phyloP scores from a whole-genome alignment of 1,140 invertebrate species.

The Sarcophaga peregrina region DNA sequence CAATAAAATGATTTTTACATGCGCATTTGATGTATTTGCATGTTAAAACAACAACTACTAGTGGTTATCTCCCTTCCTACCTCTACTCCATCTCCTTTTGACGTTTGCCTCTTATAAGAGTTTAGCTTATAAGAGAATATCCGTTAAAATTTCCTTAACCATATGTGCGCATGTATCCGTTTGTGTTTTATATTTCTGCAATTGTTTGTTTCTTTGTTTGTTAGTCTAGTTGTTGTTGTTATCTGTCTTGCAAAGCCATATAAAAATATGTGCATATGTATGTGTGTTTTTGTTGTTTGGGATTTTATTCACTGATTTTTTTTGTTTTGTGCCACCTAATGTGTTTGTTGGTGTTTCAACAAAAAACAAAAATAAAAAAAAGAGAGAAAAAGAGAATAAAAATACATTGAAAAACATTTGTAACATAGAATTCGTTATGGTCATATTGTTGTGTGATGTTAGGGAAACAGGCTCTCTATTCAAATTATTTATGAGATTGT shows the following conservation, averaged over 20 bases:
- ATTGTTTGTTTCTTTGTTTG: background rate
- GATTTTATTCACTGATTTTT: background rate
- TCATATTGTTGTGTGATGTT: background rate
- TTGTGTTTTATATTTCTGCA: background rate
- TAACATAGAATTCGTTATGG: background rate
- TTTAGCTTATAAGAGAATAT: background rate
- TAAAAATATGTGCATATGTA: background rate
- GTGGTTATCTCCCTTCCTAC: background rate
- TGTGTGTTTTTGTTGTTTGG: background rate
- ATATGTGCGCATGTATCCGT: background rate
- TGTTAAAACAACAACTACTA: too few relatives aligned
- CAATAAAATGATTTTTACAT: constrained; percentile 20
- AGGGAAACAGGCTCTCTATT: background rate
- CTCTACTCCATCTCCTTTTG: background rate
- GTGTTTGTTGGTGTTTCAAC: constrained; percentile 1
- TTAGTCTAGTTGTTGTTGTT: background rate
- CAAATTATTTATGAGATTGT: background rate
- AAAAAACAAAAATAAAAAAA: background rate
- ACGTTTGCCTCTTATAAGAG: background rate
- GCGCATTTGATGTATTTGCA: background rate
- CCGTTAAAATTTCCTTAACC: background rate
- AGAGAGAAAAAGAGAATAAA: background rate
- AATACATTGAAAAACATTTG: background rate
- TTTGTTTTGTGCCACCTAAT: background rate
- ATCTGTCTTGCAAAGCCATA: constrained; percentile 15